Conservation (phyloP, 2,113 vertebrate genomes). For the Trematomus loennbergii region DNA sequence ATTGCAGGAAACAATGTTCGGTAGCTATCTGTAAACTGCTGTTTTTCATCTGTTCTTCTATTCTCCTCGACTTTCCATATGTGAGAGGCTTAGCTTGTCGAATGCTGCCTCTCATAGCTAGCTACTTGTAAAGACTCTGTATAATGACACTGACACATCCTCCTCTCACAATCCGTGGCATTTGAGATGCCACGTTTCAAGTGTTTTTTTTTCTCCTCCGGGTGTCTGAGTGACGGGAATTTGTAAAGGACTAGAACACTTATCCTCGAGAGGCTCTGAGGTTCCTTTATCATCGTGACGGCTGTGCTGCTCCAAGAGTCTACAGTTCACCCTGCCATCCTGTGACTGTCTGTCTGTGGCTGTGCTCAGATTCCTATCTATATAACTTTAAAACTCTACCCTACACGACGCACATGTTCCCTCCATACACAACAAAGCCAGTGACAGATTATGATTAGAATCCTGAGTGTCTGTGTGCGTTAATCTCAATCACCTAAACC, state of each 20-base stretch:
- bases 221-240: conserved; percentile 42
- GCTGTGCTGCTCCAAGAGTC: not conserved
- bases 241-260: conserved; percentile 80
- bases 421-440: conserved; percentile 2
- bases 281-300: conserved; percentile 53
- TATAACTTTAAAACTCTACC: conserved; percentile 10
- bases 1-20: not conserved
- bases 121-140: not conserved
- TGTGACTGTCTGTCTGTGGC: conserved; percentile 14
- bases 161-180: not conserved
- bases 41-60: not conserved
- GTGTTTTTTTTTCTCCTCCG: not conserved
- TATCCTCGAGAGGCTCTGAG: conserved; percentile 51
- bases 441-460: conserved; percentile 7
- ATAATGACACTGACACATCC: not conserved
- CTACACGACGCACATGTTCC: not conserved
- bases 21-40: not conserved
- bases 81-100: not conserved
- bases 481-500: not conserved
- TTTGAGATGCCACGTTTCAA: conserved; percentile 1
- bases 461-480: not conserved
- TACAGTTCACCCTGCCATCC: conserved; percentile 15
- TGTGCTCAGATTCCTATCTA: conserved; percentile 3
- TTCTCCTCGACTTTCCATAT: not conserved
- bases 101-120: not conserved